A percentile compares a stretch with the other conserved stretches of the same genome.
These are phyloP conservation scores for Cheumatopsyche charites DNA, from an alignment of 1,140 invertebrate species.

Conservation along the genomic window DNA sequence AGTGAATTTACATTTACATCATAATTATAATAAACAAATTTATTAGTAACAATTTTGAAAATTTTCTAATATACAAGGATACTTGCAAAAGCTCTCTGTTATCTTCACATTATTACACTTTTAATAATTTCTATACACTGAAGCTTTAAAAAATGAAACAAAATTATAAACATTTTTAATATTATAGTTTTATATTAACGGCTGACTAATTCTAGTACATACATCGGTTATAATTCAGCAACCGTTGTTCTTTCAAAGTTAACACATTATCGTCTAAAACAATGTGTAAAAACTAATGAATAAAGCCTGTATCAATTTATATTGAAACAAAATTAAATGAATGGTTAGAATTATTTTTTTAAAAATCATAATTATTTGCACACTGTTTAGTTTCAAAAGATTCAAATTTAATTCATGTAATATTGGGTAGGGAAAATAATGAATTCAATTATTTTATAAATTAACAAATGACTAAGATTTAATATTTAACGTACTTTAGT, in stretches of 20 bases:
- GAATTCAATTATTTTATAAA: slow-evolving; percentile 1
- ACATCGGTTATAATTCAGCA: not conserved
- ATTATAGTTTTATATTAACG: too few relatives aligned
- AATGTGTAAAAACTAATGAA: too few relatives aligned
- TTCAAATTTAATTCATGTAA: slow-evolving; percentile 8
- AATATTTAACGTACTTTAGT: not conserved
- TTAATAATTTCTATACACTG: slow-evolving; percentile 14
- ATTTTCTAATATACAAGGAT: slow-evolving; percentile 23
- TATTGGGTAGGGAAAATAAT: slow-evolving; percentile 13
- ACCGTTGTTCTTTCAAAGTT: too few relatives aligned
- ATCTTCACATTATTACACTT: slow-evolving; percentile 4
- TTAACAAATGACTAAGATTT: not conserved
- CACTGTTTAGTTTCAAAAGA: not conserved
- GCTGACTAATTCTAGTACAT: too few relatives aligned
- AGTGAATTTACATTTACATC: not conserved
- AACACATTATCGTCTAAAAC: too few relatives aligned
- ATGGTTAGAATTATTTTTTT: too few relatives aligned
- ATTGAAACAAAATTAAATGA: too few relatives aligned
- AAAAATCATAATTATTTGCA: too few relatives aligned
- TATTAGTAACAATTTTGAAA: slow-evolving; percentile 6
- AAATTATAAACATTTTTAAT: too few relatives aligned
- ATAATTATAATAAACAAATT: slow-evolving; percentile 24
- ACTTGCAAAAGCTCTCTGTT: slow-evolving; percentile 23
- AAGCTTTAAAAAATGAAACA: not conserved
- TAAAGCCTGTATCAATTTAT: too few relatives aligned